Conservation (phyloP, 2,113 vertebrate species). For the Carollia perspicillata region DNA sequence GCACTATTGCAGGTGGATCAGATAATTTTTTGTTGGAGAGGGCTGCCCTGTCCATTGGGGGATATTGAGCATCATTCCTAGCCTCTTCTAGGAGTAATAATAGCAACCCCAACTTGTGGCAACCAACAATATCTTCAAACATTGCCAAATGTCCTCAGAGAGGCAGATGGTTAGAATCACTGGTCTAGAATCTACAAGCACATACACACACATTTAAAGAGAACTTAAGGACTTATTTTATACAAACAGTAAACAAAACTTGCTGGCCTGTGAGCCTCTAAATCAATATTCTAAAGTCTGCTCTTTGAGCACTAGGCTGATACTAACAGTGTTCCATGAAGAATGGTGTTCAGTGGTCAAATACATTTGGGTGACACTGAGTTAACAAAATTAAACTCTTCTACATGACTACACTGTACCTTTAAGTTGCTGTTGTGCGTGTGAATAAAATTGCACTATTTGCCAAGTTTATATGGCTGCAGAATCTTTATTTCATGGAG, state of each 20-base stretch:
- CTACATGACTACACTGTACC: background rate
- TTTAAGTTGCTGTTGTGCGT: background rate
- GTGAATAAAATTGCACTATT: background rate
- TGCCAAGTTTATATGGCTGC: background rate
- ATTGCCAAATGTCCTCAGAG: background rate
- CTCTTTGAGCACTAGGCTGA: background rate
- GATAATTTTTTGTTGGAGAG: background rate
- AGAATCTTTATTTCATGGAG: slow-evolving; percentile 23
- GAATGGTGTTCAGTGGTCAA: background rate
- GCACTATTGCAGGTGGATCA: background rate
- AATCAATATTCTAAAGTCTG: background rate
- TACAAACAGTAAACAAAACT: background rate
- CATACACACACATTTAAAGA: background rate
- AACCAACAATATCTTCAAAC: background rate
- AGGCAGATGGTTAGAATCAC: background rate
- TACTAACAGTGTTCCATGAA: background rate
- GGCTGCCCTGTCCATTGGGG: background rate
- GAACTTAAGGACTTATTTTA: background rate
- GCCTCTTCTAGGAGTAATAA: background rate
- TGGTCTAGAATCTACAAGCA: background rate
- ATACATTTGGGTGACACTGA: background rate
- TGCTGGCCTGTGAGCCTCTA: background rate
- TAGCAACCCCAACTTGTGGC: background rate
- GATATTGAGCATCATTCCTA: background rate
- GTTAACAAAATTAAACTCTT: background rate